phyloP scores from a whole-genome alignment of 2,888 invertebrate species.

The Ernsta delagoae region DNA sequence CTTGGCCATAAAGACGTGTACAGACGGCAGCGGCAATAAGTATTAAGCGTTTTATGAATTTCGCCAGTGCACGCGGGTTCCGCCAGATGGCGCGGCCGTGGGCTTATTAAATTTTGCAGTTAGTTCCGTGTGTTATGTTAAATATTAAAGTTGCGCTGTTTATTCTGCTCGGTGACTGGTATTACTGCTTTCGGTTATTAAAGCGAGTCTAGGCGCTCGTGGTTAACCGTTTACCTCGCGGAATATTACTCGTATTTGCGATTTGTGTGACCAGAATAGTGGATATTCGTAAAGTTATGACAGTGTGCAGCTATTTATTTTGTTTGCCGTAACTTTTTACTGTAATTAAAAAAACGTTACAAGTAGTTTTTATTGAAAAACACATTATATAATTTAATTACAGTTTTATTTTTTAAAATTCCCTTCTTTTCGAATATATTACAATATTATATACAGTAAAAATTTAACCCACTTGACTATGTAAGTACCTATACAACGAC shows the following conservation, averaged over 20 bases:
- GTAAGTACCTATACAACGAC: no score
- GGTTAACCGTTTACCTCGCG: conserved; percentile 5
- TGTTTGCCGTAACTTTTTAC: not conserved
- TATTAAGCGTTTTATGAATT: conserved; percentile 54
- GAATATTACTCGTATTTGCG: conserved; percentile 1
- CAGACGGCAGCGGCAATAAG: conserved; percentile 47
- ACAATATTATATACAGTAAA: no score
- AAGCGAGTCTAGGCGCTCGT: conserved; percentile 7
- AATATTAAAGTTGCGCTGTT: conserved; percentile 37
- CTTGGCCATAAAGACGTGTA: conserved; percentile 50
- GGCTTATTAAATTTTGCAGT: conserved; percentile 51
- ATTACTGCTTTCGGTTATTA: conserved; percentile 32
- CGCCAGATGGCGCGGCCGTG: conserved; percentile 47
- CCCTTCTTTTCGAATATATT: no score
- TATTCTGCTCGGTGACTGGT: conserved; percentile 30
- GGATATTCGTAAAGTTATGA: not conserved
- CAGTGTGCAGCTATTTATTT: not conserved
- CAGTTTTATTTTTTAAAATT: no score
- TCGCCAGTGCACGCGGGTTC: conserved; percentile 47
- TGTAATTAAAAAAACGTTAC: no score
- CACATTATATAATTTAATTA: no score
- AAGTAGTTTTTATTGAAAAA: no score
- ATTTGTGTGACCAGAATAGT: not conserved
- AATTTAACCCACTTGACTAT: no score
- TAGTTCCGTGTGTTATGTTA: conserved; percentile 45